Evolutionary conservation across 2,888 invertebrate genomes (phyloP).

Genomic region (Drosophila monieri): DNA sequence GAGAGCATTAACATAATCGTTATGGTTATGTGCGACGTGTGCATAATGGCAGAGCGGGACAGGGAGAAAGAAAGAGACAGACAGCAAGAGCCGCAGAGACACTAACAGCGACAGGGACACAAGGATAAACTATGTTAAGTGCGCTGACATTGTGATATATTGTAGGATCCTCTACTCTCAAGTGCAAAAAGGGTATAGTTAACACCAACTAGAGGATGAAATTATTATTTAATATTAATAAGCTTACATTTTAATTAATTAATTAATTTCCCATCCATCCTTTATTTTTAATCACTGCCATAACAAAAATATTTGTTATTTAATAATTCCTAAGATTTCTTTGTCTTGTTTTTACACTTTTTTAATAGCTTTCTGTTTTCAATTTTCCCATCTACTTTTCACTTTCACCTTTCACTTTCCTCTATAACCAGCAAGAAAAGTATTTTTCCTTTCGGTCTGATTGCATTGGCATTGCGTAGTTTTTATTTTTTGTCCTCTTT

Average conservation of each 20-base stretch:
- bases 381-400: not conserved
- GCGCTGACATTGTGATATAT: slow-evolving; percentile 74
- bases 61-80: not conserved
- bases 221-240: not conserved
- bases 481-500: slow-evolving; percentile 4
- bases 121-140: slow-evolving; percentile 74
- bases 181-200: slow-evolving; percentile 11
- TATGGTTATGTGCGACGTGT: slow-evolving; percentile 78
- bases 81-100: not conserved
- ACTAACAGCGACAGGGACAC: slow-evolving; percentile 5
- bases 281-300: not conserved
- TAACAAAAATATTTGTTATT: not conserved
- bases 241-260: not conserved
- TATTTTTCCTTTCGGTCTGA: slow-evolving; percentile 11
- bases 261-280: not conserved
- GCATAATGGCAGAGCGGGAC: slow-evolving; percentile 61
- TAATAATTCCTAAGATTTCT: not conserved
- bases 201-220: not conserved
- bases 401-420: not conserved
- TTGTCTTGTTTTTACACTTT: not conserved
- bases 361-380: not conserved
- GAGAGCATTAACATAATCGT: slow-evolving; percentile 77
- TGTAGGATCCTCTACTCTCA: slow-evolving; percentile 45
- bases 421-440: not conserved
- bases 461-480: not conserved